Evolutionary conservation across 2,888 invertebrate species (phyloP), one percentile per base, ranked within the genome.

Genomic region (Cotesia congregata): DNA sequence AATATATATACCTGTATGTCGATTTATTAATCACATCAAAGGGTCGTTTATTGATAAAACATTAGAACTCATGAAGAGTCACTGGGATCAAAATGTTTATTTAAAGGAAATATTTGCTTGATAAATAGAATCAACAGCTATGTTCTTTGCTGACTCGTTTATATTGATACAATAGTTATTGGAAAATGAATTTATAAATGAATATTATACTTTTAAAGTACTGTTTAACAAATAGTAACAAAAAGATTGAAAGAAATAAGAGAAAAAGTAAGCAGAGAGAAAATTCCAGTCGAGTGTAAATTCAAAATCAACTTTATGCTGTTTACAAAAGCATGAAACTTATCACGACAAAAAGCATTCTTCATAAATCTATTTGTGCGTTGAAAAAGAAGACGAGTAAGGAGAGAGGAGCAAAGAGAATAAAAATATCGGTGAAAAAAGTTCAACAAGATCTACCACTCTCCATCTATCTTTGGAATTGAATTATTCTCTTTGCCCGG

Each of bases 271-370:
- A 17, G 2, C 17, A 62, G 5, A 62, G 17, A 62, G 6, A 62
- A 12, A 62, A 50, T 50, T 12, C 12, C 50, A 50, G 50, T 41
- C 6, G 20, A 73, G 67, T 59, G 65, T 67, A 67, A 73, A 73
- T 40, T 65, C 41, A 73, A 65, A 20, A 30, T 20, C 5, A 30
- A 59, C 20, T 50, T 50, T n/a, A 15, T 41, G n/a, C 15, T 72
- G 50, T 65, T 65, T 50, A 67, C 67, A 17, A 39, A 59, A 67
- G 72, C 12, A 73, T 73, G 67, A 38, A 67, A 20, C 15, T 59
- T 41, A 9, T 50, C 15, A 59, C 9, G 12, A 73, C n/a, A 73
- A 59, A 60, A 65, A 50, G 38, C 38, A 65, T 67, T 67, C 15
- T 15, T 20, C 67, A 59, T 67, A 67, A 73, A 65, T 50, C 15